A percentile compares a stretch with the other conserved stretches of the same genome.
These are phyloP conservation scores for Coracias cyanogaster DNA, from an alignment of 2,797 vertebrate species.

Conservation along the genomic window DNA sequence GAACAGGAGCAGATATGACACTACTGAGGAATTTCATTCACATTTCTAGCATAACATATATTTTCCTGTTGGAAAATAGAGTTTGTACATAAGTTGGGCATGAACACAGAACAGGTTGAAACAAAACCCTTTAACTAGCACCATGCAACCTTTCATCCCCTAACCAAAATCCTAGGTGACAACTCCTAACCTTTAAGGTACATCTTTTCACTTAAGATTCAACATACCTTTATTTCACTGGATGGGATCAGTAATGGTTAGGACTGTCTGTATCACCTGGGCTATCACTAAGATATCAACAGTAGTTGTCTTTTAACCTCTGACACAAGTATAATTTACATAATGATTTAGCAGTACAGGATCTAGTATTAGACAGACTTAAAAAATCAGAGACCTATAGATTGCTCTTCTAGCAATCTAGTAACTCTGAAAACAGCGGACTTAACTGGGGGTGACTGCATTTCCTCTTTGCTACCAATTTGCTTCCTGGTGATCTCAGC, in stretches of 20 bases:
- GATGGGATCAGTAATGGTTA: neutral
- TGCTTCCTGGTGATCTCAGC: neutral
- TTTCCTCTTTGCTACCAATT: neutral
- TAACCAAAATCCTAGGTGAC: neutral
- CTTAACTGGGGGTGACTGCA: neutral
- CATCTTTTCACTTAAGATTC: neutral
- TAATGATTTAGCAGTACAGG: neutral
- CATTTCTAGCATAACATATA: neutral
- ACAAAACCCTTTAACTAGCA: neutral
- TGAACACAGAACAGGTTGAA: neutral
- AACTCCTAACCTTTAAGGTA: neutral
- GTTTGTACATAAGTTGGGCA: neutral
- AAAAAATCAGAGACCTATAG: neutral
- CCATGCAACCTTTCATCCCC: fast-evolving
- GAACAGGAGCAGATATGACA: neutral
- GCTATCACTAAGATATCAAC: neutral
- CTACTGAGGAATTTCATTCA: neutral
- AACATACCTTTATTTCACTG: neutral
- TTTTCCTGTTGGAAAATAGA: neutral
- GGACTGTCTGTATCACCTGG: neutral
- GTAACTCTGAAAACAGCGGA: neutral
- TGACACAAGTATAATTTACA: neutral
- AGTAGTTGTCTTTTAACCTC: neutral
- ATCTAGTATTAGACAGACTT: neutral
- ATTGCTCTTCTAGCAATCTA: neutral